Base-by-base conservation (phyloP, 2,888 invertebrate genomes). In the Ophioninae sp. region DNA sequence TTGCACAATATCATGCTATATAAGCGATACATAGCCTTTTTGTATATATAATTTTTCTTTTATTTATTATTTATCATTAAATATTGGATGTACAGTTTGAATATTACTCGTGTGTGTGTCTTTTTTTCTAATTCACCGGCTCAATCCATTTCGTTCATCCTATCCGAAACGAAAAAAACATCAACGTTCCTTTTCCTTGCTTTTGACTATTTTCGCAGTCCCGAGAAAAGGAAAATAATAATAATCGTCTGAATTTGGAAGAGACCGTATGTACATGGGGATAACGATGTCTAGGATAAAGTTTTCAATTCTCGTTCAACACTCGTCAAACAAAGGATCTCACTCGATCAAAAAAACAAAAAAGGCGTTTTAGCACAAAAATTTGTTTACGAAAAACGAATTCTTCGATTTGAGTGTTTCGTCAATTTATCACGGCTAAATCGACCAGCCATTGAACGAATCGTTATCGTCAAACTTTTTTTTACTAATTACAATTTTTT, bases 1-100 rank as follows among this genome's bases (percentile, higher is more conserved):
- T 63, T 85, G 87, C 86, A 82, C 85, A 88, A 89, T 86, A 86
- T 88, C 87, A 89, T 88, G 89, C 88, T 90, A 87, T 86, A 82
- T 80, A 85, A 84, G 78, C 67, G 85, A 86, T 86, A 84, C 87
- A 85, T 85, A 84, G 65, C 86, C 84, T 85, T 85, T 84, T 83
- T 82, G 84, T 88, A 86, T 83, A 83, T 84, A 85, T 83, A 87
- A 64, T 58, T 63, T 61, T 79, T 13, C 30, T 59, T 64, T 22
- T 74, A 63, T 59, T 71, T 63, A 75, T 69, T 67, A 68, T 68
- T 83, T 76, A 76, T 85, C 69, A 77, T 83, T 89, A 87, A 89
- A 88, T 89, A 89, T 83, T 88, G 85, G 86, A 87, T 89, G 82
- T 87, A 88, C 86, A 87, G 83, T 87, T 80, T 75, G 73, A 63